These are phyloP conservation scores for Scaptomyza parva DNA, from an alignment of 2,888 invertebrate genomes.

Conservation along the genomic window DNA sequence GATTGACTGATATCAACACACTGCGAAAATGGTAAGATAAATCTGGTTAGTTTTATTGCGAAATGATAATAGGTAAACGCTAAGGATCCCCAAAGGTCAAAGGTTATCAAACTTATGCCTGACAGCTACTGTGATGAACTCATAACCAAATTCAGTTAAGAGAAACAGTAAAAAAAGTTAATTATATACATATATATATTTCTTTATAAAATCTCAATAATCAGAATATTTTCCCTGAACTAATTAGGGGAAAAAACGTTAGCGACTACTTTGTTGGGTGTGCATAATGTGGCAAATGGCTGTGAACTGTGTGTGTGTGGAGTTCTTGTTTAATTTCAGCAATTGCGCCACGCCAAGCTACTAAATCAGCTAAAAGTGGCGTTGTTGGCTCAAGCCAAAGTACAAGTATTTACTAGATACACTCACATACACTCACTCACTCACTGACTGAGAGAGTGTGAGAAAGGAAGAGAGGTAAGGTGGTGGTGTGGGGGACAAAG, in stretches of 20 bases:
- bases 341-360: slow-evolving; percentile 53
- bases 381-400: slow-evolving; percentile 41
- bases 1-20: neutral
- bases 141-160: too few relatives aligned
- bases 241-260: slow-evolving; percentile 7
- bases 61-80: too few relatives aligned
- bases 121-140: too few relatives aligned
- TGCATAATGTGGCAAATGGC: slow-evolving; percentile 4
- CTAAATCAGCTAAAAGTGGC: slow-evolving; percentile 61
- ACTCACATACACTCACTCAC: slow-evolving; percentile 11
- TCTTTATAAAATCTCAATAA: too few relatives aligned
- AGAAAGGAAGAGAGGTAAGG: slow-evolving; percentile 4
- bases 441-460: slow-evolving; percentile 1
- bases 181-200: too few relatives aligned
- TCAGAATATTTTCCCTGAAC: too few relatives aligned
- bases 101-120: too few relatives aligned
- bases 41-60: too few relatives aligned
- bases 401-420: slow-evolving; percentile 48
- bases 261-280: slow-evolving; percentile 45
- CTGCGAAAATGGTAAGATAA: too few relatives aligned
- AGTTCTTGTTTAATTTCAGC: slow-evolving; percentile 66
- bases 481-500: slow-evolving; percentile 61
- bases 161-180: too few relatives aligned
- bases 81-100: too few relatives aligned
- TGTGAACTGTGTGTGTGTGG: slow-evolving; percentile 18